Percentiles rank a stretch among this genome's conserved stretches.
phyloP scores from a whole-genome alignment of 2,888 invertebrate genomes.

The Phengaris arion region DNA sequence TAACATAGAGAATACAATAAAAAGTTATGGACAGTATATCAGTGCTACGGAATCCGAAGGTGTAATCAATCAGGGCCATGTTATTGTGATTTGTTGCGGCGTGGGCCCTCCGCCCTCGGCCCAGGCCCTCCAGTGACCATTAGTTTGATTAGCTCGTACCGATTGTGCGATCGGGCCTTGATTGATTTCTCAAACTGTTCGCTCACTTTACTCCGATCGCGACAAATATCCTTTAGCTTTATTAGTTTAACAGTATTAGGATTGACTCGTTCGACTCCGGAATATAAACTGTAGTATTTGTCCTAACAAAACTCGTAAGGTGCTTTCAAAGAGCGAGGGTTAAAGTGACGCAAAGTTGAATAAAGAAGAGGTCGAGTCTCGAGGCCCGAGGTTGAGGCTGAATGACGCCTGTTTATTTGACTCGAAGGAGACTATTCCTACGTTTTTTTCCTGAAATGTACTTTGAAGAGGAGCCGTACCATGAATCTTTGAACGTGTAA shows the following conservation, averaged over 20 bases:
- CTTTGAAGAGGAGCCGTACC: slow-evolving; percentile 55
- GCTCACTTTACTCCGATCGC: slow-evolving; percentile 50
- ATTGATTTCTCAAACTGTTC: slow-evolving; percentile 71
- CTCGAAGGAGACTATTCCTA: slow-evolving; percentile 59
- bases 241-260: slow-evolving; percentile 5
- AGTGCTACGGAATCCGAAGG: slow-evolving; percentile 57
- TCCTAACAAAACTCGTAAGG: slow-evolving; percentile 45
- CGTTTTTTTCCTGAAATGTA: slow-evolving; percentile 50
- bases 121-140: slow-evolving; percentile 56
- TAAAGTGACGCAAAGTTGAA: slow-evolving; percentile 67
- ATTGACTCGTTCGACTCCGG: slow-evolving; percentile 33
- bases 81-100: slow-evolving; percentile 73
- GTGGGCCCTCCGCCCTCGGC: slow-evolving; percentile 43
- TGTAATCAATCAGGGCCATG: slow-evolving; percentile 69
- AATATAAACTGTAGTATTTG: slow-evolving; percentile 47
- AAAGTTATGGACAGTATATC: slow-evolving; percentile 53
- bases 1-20: slow-evolving; percentile 24
- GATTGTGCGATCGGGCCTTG: slow-evolving; percentile 69
- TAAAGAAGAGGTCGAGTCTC: slow-evolving; percentile 62
- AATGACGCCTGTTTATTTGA: slow-evolving; percentile 75
- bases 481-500: slow-evolving; percentile 55
- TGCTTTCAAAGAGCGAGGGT: slow-evolving; percentile 53
- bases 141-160: slow-evolving; percentile 68
- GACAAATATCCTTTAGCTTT: slow-evolving; percentile 37
- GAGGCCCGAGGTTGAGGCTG: slow-evolving; percentile 56